These are phyloP conservation scores for Lithophane semibrunnea DNA, from an alignment of 2,888 invertebrate genomes.

Conservation along the genomic window DNA sequence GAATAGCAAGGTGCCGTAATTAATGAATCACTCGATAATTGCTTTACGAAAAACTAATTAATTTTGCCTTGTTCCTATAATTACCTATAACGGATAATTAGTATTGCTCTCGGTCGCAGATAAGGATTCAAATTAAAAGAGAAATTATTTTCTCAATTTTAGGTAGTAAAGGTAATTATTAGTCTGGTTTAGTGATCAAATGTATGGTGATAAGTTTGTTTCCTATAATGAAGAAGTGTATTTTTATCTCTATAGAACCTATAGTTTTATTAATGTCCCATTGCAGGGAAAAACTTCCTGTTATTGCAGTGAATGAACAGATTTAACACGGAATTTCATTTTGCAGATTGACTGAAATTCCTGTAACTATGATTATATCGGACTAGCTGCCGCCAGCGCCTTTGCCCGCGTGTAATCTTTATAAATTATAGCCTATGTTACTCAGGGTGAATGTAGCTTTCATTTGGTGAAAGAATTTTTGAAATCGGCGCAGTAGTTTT, in stretches of 20 bases:
- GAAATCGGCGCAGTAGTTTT: no score
- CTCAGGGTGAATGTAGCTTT: no score
- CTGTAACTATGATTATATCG: no score
- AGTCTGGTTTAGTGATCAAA: slow-evolving; percentile 8
- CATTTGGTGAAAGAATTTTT: no score
- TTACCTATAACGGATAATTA: slow-evolving; percentile 54
- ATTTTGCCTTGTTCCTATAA: slow-evolving; percentile 58
- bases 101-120: slow-evolving; percentile 33
- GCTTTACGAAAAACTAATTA: slow-evolving; percentile 59
- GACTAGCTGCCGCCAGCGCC: no score
- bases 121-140: slow-evolving; percentile 42
- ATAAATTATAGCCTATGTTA: no score
- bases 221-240: background rate
- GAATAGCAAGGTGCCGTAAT: slow-evolving; percentile 49
- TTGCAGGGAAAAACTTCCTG: no score
- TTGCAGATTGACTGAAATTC: no score
- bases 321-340: no score
- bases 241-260: background rate
- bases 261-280: background rate
- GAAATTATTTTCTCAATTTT: slow-evolving; percentile 48
- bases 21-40: slow-evolving; percentile 58
- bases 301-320: no score
- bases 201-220: background rate
- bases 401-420: no score
- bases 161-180: slow-evolving; percentile 8